Percentiles rank a stretch among this genome's conserved stretches.
Conservation (phyloP, 2,113 vertebrate genomes). For the Takifugu bimaculatus region DNA sequence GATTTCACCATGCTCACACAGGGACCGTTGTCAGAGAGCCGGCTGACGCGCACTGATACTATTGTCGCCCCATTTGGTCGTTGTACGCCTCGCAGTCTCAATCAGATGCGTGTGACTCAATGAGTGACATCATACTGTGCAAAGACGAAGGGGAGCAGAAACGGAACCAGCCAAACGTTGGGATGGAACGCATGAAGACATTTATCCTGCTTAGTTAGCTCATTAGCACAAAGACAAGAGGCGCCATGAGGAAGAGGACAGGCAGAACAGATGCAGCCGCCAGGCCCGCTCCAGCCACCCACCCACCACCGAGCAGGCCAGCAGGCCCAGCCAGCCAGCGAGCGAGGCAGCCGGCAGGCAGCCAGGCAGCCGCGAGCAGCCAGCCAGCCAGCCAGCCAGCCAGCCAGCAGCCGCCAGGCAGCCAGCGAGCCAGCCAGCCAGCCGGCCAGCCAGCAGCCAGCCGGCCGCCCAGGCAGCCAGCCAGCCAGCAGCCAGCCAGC, state of each 20-base stretch:
- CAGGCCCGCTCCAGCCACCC: not conserved
- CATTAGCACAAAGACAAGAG: too few species aligned
- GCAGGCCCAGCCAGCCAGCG: too few species aligned
- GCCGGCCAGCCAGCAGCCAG: too few species aligned
- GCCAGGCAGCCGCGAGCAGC: too few species aligned
- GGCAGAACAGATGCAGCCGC: not conserved
- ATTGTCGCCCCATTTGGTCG: constrained; percentile 50
- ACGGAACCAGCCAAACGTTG: not conserved
- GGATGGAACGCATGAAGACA: not conserved
- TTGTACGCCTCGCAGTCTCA: constrained; percentile 12
- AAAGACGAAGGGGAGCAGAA: not conserved
- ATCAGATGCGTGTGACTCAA: constrained; percentile 19
- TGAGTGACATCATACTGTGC: constrained; percentile 1
- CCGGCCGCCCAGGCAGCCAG: too few species aligned
- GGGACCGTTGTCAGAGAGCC: constrained; percentile 56
- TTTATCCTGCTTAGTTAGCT: not conserved
- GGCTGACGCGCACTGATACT: constrained; percentile 56
- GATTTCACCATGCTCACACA: constrained; percentile 53
- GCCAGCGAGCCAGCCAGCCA: too few species aligned
- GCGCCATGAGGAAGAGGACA: too few species aligned
- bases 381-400: too few species aligned
- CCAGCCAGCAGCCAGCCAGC: too few species aligned
- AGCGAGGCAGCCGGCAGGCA: too few species aligned
- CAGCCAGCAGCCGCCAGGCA: too few species aligned
- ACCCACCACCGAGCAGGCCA: too few species aligned